Conservation (phyloP, 1,140 invertebrate species). For the Drosophila mayri region DNA sequence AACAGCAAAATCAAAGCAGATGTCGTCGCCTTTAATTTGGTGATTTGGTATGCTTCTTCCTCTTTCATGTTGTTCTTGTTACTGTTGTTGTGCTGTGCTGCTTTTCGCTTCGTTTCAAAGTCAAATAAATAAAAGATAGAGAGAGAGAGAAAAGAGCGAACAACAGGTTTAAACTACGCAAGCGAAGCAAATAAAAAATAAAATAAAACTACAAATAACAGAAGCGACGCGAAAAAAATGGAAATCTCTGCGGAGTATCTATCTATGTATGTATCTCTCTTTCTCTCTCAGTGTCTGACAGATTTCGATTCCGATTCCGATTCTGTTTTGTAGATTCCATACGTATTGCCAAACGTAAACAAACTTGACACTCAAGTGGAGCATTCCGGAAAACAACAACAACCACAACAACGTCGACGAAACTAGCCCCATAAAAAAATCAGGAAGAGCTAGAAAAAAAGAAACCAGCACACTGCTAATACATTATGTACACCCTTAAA, state of each 20-base stretch:
- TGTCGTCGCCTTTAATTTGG: conserved; percentile 13
- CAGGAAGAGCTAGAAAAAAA: conserved; percentile 11
- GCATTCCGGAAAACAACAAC: conserved; percentile 22
- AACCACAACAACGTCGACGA: background rate
- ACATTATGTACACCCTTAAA: conserved; percentile 23
- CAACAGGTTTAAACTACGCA: conserved; percentile 72
- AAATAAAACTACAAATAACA: conserved; percentile 60
- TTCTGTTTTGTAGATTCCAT: conserved; percentile 12
- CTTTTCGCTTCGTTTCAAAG: conserved; percentile 28
- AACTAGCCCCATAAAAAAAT: conserved; percentile 5
- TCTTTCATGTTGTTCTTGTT: conserved; percentile 6
- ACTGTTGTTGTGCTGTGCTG: conserved; percentile 8
- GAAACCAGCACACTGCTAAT: conserved; percentile 8
- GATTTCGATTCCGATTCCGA: conserved; percentile 17
- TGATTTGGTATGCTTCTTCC: conserved; percentile 9
- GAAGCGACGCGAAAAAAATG: conserved; percentile 51
- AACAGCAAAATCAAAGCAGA: conserved; percentile 14
- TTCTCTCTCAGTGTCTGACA: background rate
- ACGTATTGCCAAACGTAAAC: conserved; percentile 37
- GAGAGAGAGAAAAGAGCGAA: conserved; percentile 3
- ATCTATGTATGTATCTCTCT: background rate
- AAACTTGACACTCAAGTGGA: conserved; percentile 71
- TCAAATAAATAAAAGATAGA: conserved; percentile 27
- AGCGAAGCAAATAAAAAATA: conserved; percentile 48
- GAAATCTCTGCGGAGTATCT: conserved; percentile 44